Percentiles rank a stretch among this genome's conserved stretches.
Evolutionary conservation across 2,113 vertebrate genomes (phyloP).

Genomic region (Platanista minor): DNA sequence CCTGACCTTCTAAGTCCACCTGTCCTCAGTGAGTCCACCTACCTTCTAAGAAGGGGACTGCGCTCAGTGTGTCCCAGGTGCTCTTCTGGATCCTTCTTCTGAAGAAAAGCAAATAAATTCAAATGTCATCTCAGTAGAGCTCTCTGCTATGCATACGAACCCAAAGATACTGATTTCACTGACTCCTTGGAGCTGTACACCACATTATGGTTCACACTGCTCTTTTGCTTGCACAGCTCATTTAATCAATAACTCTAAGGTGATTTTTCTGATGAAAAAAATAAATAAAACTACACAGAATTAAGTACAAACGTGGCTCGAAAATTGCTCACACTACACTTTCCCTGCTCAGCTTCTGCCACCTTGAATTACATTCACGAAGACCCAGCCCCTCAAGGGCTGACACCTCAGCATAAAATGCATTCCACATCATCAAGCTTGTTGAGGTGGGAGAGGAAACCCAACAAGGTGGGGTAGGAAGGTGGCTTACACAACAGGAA

Average conservation of each 20-base stretch:
- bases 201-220: background rate
- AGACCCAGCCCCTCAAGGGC: background rate
- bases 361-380: conserved; percentile 13
- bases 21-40: background rate
- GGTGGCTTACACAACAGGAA: background rate
- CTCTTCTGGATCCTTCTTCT: background rate
- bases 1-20: background rate
- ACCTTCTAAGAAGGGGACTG: background rate
- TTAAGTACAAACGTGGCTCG: background rate
- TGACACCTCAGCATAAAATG: background rate
- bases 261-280: conserved; percentile 49
- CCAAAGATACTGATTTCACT: conserved; percentile 38
- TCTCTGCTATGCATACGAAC: background rate
- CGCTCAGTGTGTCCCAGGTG: background rate
- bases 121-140: conserved; percentile 39
- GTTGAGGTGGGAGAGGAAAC: background rate
- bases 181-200: background rate
- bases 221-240: background rate
- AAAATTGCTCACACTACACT: background rate
- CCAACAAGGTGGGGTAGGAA: background rate
- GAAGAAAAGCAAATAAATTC: conserved; percentile 47
- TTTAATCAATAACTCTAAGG: conserved; percentile 67
- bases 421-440: background rate
- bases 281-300: conserved; percentile 32
- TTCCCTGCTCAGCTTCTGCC: background rate